Conservation (phyloP, 2,113 vertebrate genomes). For the Galemys pyrenaicus region DNA sequence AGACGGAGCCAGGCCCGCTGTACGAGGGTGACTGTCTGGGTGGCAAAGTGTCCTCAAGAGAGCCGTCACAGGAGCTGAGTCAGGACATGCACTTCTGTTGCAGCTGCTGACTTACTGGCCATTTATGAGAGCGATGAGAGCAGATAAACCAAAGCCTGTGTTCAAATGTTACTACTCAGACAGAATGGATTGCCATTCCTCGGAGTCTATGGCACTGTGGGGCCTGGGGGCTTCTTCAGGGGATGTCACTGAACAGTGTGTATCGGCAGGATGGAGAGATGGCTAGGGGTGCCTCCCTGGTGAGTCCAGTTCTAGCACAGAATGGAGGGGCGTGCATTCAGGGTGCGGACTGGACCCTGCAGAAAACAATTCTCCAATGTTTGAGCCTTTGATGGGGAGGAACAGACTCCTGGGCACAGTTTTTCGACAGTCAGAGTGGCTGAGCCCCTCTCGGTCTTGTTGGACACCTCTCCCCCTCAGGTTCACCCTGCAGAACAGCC, state of each 20-base stretch:
- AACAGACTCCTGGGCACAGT: neutral
- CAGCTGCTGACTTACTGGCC: neutral
- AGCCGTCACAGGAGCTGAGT: neutral
- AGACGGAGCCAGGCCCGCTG: neutral
- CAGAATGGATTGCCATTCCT: neutral
- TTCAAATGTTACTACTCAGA: constrained; percentile 21
- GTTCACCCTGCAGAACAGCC: neutral
- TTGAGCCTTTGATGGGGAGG: neutral
- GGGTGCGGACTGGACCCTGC: neutral
- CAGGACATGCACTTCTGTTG: neutral
- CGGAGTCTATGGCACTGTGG: neutral
- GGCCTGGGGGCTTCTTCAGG: neutral
- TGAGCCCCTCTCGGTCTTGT: neutral
- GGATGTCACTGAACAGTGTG: neutral
- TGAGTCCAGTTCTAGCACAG: constrained; percentile 39
- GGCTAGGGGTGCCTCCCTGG: neutral
- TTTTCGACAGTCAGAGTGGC: constrained; percentile 6
- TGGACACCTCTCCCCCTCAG: neutral
- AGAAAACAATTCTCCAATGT: neutral
- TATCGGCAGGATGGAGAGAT: neutral
- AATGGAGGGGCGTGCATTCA: neutral
- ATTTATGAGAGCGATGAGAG: constrained; percentile 20
- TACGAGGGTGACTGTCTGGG: constrained; percentile 1
- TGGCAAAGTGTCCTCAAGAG: constrained; percentile 6
- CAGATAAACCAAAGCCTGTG: neutral